phyloP scores from a whole-genome alignment of 1,140 invertebrate species.

The Chionoecetes opilio region DNA sequence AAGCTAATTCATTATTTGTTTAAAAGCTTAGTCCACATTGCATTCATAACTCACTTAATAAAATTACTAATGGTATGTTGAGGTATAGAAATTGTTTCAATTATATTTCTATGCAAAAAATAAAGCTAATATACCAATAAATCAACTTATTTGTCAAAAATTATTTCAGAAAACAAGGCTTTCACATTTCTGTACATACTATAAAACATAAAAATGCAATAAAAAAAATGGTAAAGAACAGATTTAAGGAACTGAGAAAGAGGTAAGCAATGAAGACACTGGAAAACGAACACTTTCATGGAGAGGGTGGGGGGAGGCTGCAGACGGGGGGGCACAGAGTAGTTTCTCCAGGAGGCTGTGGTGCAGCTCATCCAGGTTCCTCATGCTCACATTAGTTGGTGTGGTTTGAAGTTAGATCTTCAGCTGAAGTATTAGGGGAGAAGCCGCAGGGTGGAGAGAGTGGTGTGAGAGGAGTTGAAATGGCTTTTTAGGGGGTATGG shows the following conservation, averaged over 20 bases:
- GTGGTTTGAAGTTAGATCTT: slow-evolving; percentile 79
- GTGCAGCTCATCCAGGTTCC: slow-evolving; percentile 46
- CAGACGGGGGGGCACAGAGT: slow-evolving; percentile 77
- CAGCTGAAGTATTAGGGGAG: slow-evolving; percentile 72
- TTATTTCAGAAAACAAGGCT: too few relatives aligned
- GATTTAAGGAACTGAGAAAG: background rate
- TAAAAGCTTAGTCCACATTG: background rate
- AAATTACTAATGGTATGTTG: background rate
- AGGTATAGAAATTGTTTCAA: background rate
- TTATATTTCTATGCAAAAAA: background rate
- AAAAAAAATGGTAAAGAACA: slow-evolving; percentile 14
- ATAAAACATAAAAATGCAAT: background rate
- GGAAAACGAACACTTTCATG: slow-evolving; percentile 22
- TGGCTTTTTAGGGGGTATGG: slow-evolving; percentile 82
- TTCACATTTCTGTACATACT: too few relatives aligned
- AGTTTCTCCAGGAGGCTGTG: slow-evolving; percentile 75
- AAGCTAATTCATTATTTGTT: too few relatives aligned
- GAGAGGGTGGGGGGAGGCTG: slow-evolving; percentile 75
- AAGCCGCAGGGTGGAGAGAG: slow-evolving; percentile 76
- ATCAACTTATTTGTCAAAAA: too few relatives aligned
- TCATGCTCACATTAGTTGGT: slow-evolving; percentile 72
- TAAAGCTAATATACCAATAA: background rate
- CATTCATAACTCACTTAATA: background rate
- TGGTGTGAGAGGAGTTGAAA: slow-evolving; percentile 80
- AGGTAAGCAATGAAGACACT: background rate